Conservation (phyloP, 1,140 invertebrate species). For the Aphidius gifuensis region DNA sequence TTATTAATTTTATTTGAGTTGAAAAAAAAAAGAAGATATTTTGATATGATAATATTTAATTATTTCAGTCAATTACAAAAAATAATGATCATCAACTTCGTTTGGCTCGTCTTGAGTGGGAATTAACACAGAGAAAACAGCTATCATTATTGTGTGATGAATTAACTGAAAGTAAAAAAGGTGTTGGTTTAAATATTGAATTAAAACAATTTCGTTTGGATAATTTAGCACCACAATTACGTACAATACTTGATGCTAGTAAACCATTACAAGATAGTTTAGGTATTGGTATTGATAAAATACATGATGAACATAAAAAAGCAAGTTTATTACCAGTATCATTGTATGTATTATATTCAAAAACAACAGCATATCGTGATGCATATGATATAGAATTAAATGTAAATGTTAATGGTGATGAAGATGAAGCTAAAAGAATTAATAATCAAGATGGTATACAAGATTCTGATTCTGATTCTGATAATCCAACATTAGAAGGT, state of each 20-base stretch:
- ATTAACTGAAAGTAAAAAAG: constrained; percentile 74
- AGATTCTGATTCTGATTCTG: constrained; percentile 65
- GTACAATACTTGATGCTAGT: constrained; percentile 72
- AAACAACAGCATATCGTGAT: constrained; percentile 79
- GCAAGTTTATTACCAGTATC: constrained; percentile 76
- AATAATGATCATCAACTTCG: constrained; percentile 75
- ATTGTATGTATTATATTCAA: constrained; percentile 85
- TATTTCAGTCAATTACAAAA: constrained; percentile 63
- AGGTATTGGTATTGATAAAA: constrained; percentile 74
- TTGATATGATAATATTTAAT: background rate
- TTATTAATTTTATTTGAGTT: background rate
- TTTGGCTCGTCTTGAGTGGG: constrained; percentile 86
- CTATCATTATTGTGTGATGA: constrained; percentile 74
- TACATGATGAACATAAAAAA: constrained; percentile 69
- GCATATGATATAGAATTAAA: constrained; percentile 61
- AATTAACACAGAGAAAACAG: constrained; percentile 84
- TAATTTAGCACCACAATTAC: constrained; percentile 77
- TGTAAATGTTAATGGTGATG: constrained; percentile 70
- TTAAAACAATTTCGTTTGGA: constrained; percentile 78
- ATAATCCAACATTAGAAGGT: constrained; percentile 51
- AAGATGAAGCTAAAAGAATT: constrained; percentile 73
- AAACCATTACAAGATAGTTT: constrained; percentile 88
- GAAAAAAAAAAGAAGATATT: constrained; percentile 2
- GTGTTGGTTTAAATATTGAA: constrained; percentile 71
- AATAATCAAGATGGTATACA: constrained; percentile 59